Percentiles rank a stretch among this genome's conserved stretches.
Evolutionary conservation across 2,888 invertebrate species (phyloP).

Genomic region (Molanna angustata): DNA sequence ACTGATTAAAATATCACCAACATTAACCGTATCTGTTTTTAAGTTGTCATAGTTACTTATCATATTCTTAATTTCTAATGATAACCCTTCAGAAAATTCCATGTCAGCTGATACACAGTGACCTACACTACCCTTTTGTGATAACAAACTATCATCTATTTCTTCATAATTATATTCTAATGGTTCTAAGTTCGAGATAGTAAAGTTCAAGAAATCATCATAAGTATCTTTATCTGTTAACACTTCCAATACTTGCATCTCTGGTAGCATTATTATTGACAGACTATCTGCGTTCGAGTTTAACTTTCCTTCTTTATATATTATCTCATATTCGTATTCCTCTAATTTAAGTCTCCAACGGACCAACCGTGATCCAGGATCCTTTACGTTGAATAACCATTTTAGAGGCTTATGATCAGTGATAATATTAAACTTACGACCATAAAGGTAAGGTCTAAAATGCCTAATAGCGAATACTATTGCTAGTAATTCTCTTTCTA

Average conservation of each 20-base stretch:
- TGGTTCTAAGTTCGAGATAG: background rate
- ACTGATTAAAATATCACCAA: background rate
- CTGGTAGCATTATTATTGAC: conserved; percentile 16
- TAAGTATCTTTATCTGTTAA: conserved; percentile 22
- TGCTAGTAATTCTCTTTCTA: conserved; percentile 11
- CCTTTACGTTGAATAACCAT: conserved; percentile 35
- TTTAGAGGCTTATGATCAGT: conserved; percentile 36
- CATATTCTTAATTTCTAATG: background rate
- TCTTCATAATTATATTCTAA: conserved; percentile 1
- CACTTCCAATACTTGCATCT: conserved; percentile 8
- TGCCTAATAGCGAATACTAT: conserved; percentile 34
- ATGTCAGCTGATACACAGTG: conserved; percentile 5
- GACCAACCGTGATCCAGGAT: conserved; percentile 36
- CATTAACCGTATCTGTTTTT: background rate
- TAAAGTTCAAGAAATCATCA: conserved; percentile 15
- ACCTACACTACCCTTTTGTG: background rate
- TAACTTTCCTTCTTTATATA: conserved; percentile 36
- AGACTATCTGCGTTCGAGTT: conserved; percentile 36
- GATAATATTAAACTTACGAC: conserved; percentile 35
- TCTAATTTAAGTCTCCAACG: conserved; percentile 37
- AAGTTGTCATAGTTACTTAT: conserved; percentile 4
- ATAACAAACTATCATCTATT: background rate
- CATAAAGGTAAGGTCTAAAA: conserved; percentile 38
- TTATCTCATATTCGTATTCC: conserved; percentile 38
- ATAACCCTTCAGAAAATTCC: conserved; percentile 2